Evolutionary conservation across 2,113 vertebrate species (phyloP).

Genomic region (Coptodon bakossiorum): DNA sequence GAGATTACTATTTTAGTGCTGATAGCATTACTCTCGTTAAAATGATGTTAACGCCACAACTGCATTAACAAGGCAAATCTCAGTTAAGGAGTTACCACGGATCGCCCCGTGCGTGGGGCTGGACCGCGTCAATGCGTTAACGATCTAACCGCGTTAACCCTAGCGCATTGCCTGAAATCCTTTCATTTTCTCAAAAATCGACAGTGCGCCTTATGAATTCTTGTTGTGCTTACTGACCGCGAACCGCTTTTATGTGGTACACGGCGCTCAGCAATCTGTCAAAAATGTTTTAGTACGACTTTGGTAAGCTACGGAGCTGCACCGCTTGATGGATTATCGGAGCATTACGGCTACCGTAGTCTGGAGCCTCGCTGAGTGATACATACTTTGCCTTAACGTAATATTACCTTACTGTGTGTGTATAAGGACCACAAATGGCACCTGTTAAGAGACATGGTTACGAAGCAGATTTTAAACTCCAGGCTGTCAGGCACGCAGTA

Average conservation of each 20-base stretch:
- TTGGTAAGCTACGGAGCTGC: neutral
- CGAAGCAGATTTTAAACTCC: neutral
- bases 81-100: too few relatives aligned
- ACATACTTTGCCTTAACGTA: rapidly evolving
- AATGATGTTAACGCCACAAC: too few relatives aligned
- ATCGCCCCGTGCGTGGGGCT: too few relatives aligned
- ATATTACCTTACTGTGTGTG: neutral
- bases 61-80: too few relatives aligned
- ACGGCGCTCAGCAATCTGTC: neutral
- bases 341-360: too few relatives aligned
- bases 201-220: neutral
- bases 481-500: neutral
- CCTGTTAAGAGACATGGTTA: neutral
- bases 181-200: neutral
- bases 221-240: neutral
- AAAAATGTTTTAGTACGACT: neutral
- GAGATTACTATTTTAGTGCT: too few relatives aligned
- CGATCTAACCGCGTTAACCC: too few relatives aligned
- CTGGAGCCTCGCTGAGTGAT: too few relatives aligned
- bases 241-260: neutral
- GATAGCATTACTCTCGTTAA: too few relatives aligned
- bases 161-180: too few relatives aligned
- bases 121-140: too few relatives aligned
- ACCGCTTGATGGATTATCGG: neutral
- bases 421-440: neutral